Conservation (phyloP, 2,888 invertebrate genomes). For the Apodemia duryi region DNA sequence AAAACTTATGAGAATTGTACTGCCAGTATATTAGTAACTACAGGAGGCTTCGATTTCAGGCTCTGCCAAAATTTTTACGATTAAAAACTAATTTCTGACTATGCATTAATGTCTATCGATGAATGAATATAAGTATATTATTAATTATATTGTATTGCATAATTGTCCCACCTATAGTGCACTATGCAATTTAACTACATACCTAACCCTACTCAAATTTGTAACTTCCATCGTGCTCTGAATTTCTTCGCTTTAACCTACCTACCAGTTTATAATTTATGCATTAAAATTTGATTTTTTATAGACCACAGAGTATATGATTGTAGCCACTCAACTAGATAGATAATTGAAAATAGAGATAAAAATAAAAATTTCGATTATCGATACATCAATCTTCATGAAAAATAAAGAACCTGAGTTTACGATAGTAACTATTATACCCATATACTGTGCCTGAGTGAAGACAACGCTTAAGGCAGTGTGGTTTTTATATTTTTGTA, state of each 20-base stretch:
- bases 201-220: conserved; percentile 69
- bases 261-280: conserved; percentile 19
- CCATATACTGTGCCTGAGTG: too few relatives aligned
- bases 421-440: too few relatives aligned
- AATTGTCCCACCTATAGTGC: conserved; percentile 67
- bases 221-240: conserved; percentile 79
- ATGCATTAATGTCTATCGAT: background rate
- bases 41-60: conserved; percentile 11
- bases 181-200: conserved; percentile 45
- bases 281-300: background rate
- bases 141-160: conserved; percentile 61
- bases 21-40: conserved; percentile 9
- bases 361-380: too few relatives aligned
- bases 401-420: too few relatives aligned
- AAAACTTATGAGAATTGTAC: conserved; percentile 13
- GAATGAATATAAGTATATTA: background rate
- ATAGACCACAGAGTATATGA: too few relatives aligned
- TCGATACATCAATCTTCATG: too few relatives aligned
- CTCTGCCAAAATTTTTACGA: background rate
- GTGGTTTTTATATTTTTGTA: too few relatives aligned
- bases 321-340: too few relatives aligned
- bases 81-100: background rate
- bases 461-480: too few relatives aligned
- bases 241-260: conserved; percentile 48
- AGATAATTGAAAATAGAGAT: too few relatives aligned